Evolutionary conservation across 1,140 invertebrate genomes (phyloP).

Genomic region (Neodiprion fabricii): DNA sequence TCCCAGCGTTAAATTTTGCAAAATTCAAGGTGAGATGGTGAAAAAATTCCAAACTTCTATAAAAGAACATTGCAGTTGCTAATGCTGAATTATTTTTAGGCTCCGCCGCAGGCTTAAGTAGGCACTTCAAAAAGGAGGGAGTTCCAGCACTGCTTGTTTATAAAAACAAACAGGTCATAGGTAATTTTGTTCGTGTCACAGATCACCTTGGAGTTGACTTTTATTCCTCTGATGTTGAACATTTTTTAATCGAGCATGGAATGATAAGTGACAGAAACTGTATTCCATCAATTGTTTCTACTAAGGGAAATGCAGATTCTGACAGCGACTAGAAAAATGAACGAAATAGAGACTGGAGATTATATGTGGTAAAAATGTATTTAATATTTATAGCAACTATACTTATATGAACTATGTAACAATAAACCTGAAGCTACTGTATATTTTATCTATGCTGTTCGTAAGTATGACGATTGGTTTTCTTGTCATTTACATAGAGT

Average conservation of each 20-base stretch:
- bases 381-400: too few species aligned
- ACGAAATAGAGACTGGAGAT: neutral
- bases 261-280: slow-evolving; percentile 74
- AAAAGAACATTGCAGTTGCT: neutral
- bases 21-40: slow-evolving; percentile 74
- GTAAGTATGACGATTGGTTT: too few species aligned
- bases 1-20: slow-evolving; percentile 90
- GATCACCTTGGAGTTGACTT: slow-evolving; percentile 91
- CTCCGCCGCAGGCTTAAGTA: slow-evolving; percentile 76
- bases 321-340: slow-evolving; percentile 41
- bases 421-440: too few species aligned
- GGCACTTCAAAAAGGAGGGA: slow-evolving; percentile 83
- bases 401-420: too few species aligned
- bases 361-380: too few species aligned
- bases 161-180: slow-evolving; percentile 87
- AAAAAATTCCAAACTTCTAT: slow-evolving; percentile 16
- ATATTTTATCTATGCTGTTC: too few species aligned
- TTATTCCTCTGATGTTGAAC: slow-evolving; percentile 87
- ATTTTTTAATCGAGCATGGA: slow-evolving; percentile 86
- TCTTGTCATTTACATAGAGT: too few species aligned
- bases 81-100: slow-evolving; percentile 44
- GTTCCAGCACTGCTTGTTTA: slow-evolving; percentile 93
- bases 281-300: slow-evolving; percentile 49
- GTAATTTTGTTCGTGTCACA: slow-evolving; percentile 89
- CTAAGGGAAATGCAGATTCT: slow-evolving; percentile 36